Base-by-base conservation (phyloP, 2,797 vertebrate genomes). In the Anas capensis region DNA sequence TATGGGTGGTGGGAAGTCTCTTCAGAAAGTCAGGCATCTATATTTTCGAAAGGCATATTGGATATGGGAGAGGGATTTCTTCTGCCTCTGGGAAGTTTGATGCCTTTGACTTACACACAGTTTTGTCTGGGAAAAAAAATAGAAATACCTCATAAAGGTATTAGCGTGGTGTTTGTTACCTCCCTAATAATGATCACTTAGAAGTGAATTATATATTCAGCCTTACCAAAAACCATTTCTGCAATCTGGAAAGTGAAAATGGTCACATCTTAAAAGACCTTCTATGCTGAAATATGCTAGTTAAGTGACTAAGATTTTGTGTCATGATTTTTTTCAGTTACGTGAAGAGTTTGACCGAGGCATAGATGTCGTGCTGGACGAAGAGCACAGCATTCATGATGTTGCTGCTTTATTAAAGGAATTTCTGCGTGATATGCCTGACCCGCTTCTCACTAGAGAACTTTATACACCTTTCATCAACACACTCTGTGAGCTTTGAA, bases 401-500 rank as follows among this genome's bases (percentile, higher is more conserved):
- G 98, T 99, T 78, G 99, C 99, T 49, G 99, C 99, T n/a, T 97
- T 99, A 94, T 96, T 99, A 64, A 99, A 99, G 95, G 99, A 99
- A 96, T 99, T 99, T 95, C 98, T 99, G 77, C 97, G 99, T 96
- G 99, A 99, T 97, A 98, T 99, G 98, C 98, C 99, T 11, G 99
- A 99, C 94, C 98, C 99, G 0, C 98, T 99, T 88, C 98, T 99
- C 71, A 99, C 99, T 73, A 98, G 98, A 97, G 99, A 99, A 93
- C 99, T 99, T 64, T 99, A 99, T 92, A 99, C 98, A 1, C 98
- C 99, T 86, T 99, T 99, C 97, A 99, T 99, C 98, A 99, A 99
- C 96, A 98, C 98, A 34, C 97, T 99, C 95, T 97, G 99, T 99
- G 97, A 98, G 99, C 92, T 95, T 36, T 68, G 14, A 23, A 64